Evolutionary conservation across 2,888 invertebrate genomes (phyloP).

Genomic region (Tenthredo livida): DNA sequence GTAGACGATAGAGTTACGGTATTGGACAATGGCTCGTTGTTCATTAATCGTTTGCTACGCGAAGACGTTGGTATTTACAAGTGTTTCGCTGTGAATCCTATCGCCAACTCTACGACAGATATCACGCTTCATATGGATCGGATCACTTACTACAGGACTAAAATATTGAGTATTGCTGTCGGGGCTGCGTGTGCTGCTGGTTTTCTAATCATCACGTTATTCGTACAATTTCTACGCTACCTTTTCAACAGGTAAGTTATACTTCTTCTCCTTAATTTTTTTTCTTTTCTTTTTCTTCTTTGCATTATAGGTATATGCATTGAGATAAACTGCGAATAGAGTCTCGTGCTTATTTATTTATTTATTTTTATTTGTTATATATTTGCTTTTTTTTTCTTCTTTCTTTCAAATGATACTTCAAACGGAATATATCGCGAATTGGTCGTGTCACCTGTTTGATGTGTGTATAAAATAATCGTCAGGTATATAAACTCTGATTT

Average conservation of each 20-base stretch:
- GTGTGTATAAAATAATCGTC: neutral
- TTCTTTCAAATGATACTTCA: too few relatives aligned
- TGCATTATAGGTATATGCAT: neutral
- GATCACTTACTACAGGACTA: constrained; percentile 89
- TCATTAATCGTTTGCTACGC: constrained; percentile 85
- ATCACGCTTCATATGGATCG: constrained; percentile 92
- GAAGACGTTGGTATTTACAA: constrained; percentile 92
- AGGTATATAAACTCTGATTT: neutral
- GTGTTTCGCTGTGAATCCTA: constrained; percentile 92
- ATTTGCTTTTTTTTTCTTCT: too few relatives aligned
- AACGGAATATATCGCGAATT: too few relatives aligned
- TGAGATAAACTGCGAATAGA: constrained; percentile 22
- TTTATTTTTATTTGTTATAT: too few relatives aligned
- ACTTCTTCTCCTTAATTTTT: too few relatives aligned
- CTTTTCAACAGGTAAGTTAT: constrained; percentile 85
- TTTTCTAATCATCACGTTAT: constrained; percentile 89
- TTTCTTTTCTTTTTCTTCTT: too few relatives aligned
- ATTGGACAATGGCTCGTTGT: constrained; percentile 89
- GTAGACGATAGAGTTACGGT: constrained; percentile 82
- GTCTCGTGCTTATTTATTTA: constrained; percentile 27
- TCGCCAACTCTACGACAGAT: constrained; percentile 88
- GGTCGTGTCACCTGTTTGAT: neutral
- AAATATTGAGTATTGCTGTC: constrained; percentile 90
- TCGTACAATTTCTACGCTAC: constrained; percentile 88
- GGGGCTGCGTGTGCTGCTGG: constrained; percentile 89